A percentile compares a stretch with the other conserved stretches of the same genome.
These are phyloP conservation scores for Dromius quadrimaculatus DNA, from an alignment of 2,888 invertebrate species.

Conservation along the genomic window DNA sequence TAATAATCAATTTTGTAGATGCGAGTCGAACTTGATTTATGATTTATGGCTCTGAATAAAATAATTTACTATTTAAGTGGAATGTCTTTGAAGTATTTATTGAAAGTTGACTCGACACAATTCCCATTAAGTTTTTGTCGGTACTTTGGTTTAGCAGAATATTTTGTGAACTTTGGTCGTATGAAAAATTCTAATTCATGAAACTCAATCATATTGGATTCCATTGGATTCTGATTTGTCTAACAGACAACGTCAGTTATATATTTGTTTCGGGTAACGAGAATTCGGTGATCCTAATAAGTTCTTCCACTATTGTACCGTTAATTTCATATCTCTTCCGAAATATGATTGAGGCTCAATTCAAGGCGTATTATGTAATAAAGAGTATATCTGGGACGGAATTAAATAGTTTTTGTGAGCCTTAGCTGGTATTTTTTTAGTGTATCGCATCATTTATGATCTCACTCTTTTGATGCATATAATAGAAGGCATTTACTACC, in stretches of 20 bases:
- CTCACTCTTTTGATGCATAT: not conserved
- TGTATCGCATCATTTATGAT: not conserved
- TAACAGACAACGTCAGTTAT: not conserved
- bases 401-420: not conserved
- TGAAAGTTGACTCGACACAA: not conserved
- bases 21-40: not conserved
- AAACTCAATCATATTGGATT: not conserved
- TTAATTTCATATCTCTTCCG: not conserved
- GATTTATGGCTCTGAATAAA: not conserved
- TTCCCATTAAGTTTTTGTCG: not conserved
- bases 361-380: not conserved
- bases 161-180: not conserved
- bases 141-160: not conserved
- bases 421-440: not conserved
- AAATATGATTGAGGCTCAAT: not conserved
- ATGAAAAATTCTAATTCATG: not conserved
- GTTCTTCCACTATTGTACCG: not conserved
- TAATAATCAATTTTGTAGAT: too few relatives aligned
- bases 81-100: not conserved
- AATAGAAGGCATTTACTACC: not conserved
- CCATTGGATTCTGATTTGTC: not conserved
- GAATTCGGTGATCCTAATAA: not conserved
- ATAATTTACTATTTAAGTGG: not conserved
- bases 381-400: not conserved
- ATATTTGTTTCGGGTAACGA: constrained; percentile 1